Conservation (phyloP, 2,797 vertebrate species). For the Malurus splendens region DNA sequence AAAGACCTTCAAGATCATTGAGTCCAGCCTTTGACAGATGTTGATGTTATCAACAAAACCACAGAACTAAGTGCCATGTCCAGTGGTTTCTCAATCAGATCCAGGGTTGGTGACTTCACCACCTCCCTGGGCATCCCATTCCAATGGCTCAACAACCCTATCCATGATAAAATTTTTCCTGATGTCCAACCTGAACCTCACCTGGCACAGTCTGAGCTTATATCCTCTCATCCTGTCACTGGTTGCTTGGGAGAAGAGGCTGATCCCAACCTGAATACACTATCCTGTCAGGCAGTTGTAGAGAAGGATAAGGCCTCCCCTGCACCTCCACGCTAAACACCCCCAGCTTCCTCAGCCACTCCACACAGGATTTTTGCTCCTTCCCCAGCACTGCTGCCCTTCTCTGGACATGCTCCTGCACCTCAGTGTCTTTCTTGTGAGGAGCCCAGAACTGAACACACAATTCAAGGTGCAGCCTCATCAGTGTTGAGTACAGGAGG, state of each 20-base stretch:
- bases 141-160: neutral
- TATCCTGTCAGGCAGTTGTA: neutral
- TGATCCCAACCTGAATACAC: neutral
- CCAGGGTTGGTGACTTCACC: neutral
- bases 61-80: neutral
- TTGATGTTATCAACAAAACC: neutral
- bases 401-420: neutral
- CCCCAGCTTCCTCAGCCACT: neutral
- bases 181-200: neutral
- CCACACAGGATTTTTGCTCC: neutral
- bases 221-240: neutral
- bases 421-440: neutral
- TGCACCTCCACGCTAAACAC: neutral
- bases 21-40: neutral
- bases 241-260: neutral
- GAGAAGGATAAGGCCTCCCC: neutral
- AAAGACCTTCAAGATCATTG: neutral
- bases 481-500: neutral
- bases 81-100: fast-evolving
- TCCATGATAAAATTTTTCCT: neutral
- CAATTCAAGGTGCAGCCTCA: neutral
- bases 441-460: neutral
- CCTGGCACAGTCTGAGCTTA: neutral
- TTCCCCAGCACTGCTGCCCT: neutral
- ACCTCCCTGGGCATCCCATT: neutral